Evolutionary conservation across 2,888 invertebrate genomes (phyloP), one percentile per base, ranked within the genome.

Genomic region (Phortica magna): DNA sequence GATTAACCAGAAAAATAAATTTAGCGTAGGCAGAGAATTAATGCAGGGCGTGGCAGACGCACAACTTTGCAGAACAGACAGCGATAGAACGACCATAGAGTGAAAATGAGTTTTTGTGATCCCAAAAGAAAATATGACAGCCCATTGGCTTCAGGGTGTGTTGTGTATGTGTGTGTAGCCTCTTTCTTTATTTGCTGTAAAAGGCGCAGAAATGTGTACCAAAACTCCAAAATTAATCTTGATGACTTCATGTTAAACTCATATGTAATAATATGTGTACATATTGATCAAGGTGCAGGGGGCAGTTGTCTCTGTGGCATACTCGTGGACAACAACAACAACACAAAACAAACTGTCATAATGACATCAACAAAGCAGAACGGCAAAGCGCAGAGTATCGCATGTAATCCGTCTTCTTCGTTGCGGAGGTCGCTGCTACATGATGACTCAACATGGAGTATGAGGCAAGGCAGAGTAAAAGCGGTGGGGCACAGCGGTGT

Each of bases 321-420:
- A 12, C 53, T 14, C 55, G n/a, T 53, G 53, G 4, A 53, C 55
- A 55, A 59, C 65, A 75, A 48, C 22, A 41, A 53, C n/a, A 65
- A 41, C 77, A 43, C 71, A 74, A 31, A 19, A 86, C 82, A 80
- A 84, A 87, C 83, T 84, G 82, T 83, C 73, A 84, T 84, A 86
- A 84, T 84, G 84, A 84, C 87, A 86, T 86, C 84, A 84, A 81
- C 86, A 73, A 10, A 67, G 68, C 73, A 74, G 7, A 48, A 57
- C 31, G n/a, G 79, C n/a, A 39, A 39, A n/a, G 64, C 83, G 83
- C 79, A 83, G 82, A 79, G 31, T 31, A 71, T 14, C 55, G 55
- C 22, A 17, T 61, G 61, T 19, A 22, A 61, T 22, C 61, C 61
- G 31, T 53, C 42, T 12, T 42, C n/a, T 53, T 41, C 65, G 39